phyloP scores from a whole-genome alignment of 2,113 vertebrate species.

The Channa argus region DNA sequence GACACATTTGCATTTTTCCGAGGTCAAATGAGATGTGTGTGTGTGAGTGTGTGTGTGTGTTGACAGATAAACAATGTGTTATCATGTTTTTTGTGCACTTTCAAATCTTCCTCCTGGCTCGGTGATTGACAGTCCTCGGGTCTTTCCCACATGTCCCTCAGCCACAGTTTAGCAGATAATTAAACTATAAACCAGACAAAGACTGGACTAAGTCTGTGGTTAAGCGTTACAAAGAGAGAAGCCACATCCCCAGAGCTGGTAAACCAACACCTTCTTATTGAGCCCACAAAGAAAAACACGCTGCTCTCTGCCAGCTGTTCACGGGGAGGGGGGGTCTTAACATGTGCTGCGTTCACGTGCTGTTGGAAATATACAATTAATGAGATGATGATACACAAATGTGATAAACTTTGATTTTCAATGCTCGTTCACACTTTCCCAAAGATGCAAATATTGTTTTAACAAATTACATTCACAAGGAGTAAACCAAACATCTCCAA shows the following conservation, averaged over 20 bases:
- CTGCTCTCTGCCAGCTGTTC: conserved; percentile 74
- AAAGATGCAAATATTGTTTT: no score
- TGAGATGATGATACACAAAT: no score
- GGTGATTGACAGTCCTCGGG: conserved; percentile 75
- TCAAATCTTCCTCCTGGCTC: conserved; percentile 30
- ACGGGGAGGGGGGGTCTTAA: conserved; percentile 35
- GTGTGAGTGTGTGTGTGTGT: no score
- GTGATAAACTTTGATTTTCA: no score
- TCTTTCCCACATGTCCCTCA: conserved; percentile 78
- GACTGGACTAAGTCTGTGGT: conserved; percentile 66
- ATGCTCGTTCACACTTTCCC: no score
- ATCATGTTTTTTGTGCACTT: no score
- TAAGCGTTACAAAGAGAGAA: conserved; percentile 78
- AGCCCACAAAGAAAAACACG: conserved; percentile 75
- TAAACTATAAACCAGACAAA: conserved; percentile 83
- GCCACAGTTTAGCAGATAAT: conserved; percentile 86
- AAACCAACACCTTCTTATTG: conserved; percentile 78
- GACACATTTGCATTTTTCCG: no score
- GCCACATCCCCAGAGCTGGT: conserved; percentile 72
- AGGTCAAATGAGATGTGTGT: no score
- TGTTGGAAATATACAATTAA: background rate
- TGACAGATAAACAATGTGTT: no score
- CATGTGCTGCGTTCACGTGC: conserved; percentile 30
- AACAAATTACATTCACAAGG: no score
- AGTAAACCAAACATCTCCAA: no score